These are phyloP conservation scores for Griposia aprilina DNA, from an alignment of 2,888 invertebrate genomes.

Conservation along the genomic window DNA sequence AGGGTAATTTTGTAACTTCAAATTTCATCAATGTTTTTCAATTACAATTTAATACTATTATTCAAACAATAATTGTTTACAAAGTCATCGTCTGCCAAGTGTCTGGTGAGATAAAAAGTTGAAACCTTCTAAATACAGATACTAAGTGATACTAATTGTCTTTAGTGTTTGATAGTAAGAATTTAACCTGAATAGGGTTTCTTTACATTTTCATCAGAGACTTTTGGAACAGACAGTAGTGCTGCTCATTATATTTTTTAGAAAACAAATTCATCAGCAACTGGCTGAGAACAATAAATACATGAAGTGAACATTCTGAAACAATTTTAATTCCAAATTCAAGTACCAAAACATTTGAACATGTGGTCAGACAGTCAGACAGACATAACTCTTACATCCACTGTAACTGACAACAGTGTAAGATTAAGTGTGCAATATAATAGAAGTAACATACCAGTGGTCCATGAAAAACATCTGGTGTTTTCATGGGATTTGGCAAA, in stretches of 20 bases:
- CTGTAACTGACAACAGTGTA: conserved; percentile 53
- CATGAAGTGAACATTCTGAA: background rate
- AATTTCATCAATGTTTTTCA: background rate
- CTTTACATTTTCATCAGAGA: background rate
- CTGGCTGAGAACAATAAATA: background rate
- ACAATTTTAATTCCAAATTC: conserved; percentile 31
- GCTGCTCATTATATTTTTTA: background rate
- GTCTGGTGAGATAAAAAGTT: background rate
- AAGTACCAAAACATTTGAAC: conserved; percentile 32
- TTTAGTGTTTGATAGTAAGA: background rate
- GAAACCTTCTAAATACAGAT: background rate
- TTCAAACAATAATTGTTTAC: background rate
- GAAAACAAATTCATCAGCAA: conserved; percentile 9
- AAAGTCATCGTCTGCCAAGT: too few species aligned
- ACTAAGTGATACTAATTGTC: background rate
- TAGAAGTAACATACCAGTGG: conserved; percentile 45
- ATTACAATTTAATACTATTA: background rate
- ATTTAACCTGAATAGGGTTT: background rate
- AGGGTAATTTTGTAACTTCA: background rate
- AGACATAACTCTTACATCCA: conserved; percentile 49
- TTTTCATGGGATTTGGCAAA: background rate
- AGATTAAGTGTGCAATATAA: conserved; percentile 54
- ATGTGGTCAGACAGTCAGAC: conserved; percentile 46
- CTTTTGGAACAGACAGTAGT: background rate
- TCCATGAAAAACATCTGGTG: conserved; percentile 60